Conservation (phyloP, 2,797 vertebrate species). For the Schizothorax lantsangensis region DNA sequence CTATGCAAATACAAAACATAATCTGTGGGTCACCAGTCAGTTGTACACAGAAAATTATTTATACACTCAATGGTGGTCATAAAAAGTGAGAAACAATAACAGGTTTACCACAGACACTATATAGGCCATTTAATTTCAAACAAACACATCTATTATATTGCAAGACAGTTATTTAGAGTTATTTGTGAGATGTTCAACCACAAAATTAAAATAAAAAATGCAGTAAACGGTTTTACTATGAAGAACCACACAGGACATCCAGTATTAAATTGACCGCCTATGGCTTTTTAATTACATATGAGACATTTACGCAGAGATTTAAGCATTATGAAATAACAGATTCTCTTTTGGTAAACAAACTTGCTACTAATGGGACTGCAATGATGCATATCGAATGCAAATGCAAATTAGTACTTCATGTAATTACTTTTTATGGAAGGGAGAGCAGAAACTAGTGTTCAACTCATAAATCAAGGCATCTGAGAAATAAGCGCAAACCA, state of each 20-base stretch:
- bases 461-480: conserved; percentile 11
- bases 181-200: neutral
- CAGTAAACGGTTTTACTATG: neutral
- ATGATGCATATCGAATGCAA: conserved; percentile 23
- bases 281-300: conserved; percentile 19
- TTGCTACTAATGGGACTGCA: conserved; percentile 26
- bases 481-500: neutral
- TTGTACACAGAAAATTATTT: neutral
- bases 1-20: neutral
- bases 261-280: neutral
- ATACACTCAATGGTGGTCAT: neutral
- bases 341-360: conserved; percentile 29
- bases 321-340: conserved; percentile 19
- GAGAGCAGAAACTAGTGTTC: neutral
- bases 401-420: conserved; percentile 8
- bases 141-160: neutral
- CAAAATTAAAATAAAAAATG: neutral
- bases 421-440: conserved; percentile 28
- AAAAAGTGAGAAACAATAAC: neutral
- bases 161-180: neutral
- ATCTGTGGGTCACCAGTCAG: neutral
- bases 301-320: conserved; percentile 24
- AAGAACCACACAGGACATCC: neutral
- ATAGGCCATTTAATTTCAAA: neutral
- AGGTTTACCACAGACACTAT: neutral